phyloP scores from a whole-genome alignment of 2,113 vertebrate species.

The Microtus montanus region DNA sequence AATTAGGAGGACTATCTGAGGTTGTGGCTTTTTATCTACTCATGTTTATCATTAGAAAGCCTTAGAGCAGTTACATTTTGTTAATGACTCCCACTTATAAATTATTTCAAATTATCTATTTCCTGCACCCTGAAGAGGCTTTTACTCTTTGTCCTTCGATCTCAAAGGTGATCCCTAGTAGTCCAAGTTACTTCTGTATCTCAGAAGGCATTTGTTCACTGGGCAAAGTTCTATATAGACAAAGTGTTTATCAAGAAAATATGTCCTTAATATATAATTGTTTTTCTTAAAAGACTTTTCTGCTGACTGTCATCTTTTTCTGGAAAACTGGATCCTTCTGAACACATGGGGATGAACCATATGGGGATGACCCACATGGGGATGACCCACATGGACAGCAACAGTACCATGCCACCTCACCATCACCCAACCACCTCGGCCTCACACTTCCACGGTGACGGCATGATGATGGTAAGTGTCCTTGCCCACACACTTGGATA shows the following conservation, averaged over 20 bases:
- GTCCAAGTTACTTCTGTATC: not conserved
- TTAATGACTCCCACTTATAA: conserved; percentile 57
- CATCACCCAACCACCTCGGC: conserved; percentile 74
- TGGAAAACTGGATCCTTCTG: conserved; percentile 72
- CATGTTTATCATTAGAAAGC: conserved; percentile 59
- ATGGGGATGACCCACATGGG: not conserved
- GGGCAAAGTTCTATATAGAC: not conserved
- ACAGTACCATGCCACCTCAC: conserved; percentile 69
- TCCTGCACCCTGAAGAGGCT: conserved; percentile 24
- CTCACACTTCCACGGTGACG: conserved; percentile 62
- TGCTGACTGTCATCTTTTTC: conserved; percentile 26
- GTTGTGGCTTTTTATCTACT: conserved; percentile 56
- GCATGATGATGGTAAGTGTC: conserved; percentile 88
- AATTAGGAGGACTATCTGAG: conserved; percentile 75
- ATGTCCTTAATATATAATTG: conserved; percentile 19
- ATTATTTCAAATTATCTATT: conserved; percentile 43
- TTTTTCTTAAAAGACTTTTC: conserved; percentile 59
- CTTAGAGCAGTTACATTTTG: conserved; percentile 49
- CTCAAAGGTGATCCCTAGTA: not conserved
- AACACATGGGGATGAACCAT: conserved; percentile 41
- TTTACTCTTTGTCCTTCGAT: not conserved
- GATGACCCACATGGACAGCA: conserved; percentile 57
- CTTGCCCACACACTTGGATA: not conserved
- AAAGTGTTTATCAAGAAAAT: conserved; percentile 53
- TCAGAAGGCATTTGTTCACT: conserved; percentile 20